Base-by-base conservation (phyloP, 1,140 invertebrate genomes). In the Mesaphorura yosii region DNA sequence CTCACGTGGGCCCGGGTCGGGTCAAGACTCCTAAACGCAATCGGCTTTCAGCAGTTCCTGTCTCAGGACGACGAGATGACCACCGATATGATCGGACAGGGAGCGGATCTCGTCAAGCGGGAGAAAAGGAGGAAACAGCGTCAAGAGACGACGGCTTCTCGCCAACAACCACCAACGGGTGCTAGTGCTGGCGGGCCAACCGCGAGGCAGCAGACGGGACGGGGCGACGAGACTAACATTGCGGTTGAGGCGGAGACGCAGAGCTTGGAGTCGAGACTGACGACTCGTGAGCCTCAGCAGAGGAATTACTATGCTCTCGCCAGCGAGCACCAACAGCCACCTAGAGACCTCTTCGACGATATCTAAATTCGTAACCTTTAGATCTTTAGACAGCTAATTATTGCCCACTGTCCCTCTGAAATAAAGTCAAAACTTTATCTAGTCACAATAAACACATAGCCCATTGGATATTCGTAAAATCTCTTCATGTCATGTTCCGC, bases 1-100 rank as follows among this genome's bases (percentile, higher is more conserved):
- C 86, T 89, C 48, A 98, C 92, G 0, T 97, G 94, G 74, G 93
- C 97, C 68, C 88, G 85, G 65, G 69, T 96, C n/a, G 93, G 92
- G 27, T 86, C 85, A 56, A 78, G 90, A 51, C 70, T 93, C 38
- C 72, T 97, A 7, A 87, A 88, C 26, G 76, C 85, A 37, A 75
- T 96, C 57, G 93, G 93, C 25, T 94, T 97, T 70, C 54, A 57
- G 14, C 60, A 62, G 31, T 91, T 97, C 70, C 96, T 96, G 72
- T n/a, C n/a, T n/a, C 78, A 94, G 41, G 67, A 64, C 31, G 90
- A 94, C 69, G 89, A 93, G 48, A 80, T 95, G 53, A 93, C 90
- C 0, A 82, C 80, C 0, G 92, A 98, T 69, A 72, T 96, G 17
- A 82, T 96, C 3, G 86, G 93, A 64, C 91, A 97, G 72, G 93